Percentiles rank a stretch among this genome's conserved stretches.
Conservation (phyloP, 2,113 vertebrate species). For the Chauna torquata region DNA sequence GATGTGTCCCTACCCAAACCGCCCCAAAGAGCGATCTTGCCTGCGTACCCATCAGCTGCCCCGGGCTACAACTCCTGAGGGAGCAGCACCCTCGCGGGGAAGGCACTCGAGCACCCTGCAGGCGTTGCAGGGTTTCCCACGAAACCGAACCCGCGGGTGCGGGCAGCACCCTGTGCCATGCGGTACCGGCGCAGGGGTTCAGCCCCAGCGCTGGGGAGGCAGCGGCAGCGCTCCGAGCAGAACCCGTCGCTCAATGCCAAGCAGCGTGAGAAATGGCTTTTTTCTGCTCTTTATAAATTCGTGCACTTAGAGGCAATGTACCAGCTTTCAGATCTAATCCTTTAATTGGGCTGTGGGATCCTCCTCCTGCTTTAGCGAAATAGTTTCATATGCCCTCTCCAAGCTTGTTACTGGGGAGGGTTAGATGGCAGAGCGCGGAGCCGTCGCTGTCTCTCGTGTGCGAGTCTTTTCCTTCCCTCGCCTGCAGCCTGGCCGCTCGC, state of each 20-base stretch:
- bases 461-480: background rate
- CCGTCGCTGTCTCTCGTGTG: background rate
- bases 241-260: background rate
- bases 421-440: background rate
- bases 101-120: background rate
- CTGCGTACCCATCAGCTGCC: no score
- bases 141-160: rapidly evolving
- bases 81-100: background rate
- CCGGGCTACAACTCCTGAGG: no score
- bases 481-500: background rate
- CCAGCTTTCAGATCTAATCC: background rate
- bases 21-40: background rate
- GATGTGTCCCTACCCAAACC: background rate
- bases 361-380: background rate
- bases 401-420: background rate
- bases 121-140: background rate
- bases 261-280: background rate
- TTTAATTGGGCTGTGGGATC: background rate
- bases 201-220: background rate
- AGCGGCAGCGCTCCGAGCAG: background rate
- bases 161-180: background rate
- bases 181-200: background rate
- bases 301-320: background rate
- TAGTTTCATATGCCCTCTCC: background rate
- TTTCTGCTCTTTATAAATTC: background rate